Evolutionary conservation across 2,888 invertebrate genomes (phyloP).

Genomic region (Sinopyrophorus schimmeli): DNA sequence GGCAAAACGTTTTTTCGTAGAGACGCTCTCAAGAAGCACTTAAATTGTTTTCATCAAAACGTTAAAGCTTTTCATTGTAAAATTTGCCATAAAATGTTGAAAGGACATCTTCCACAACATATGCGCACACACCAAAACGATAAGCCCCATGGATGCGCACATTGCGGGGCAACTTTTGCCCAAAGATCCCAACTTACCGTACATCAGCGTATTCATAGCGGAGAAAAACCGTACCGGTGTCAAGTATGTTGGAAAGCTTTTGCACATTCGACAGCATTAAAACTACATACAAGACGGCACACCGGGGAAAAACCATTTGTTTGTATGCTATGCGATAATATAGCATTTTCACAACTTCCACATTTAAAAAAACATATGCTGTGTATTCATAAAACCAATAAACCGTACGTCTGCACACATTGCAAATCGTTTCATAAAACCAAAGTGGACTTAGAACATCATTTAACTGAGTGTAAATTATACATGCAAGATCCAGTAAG

Average conservation of each 20-base stretch:
- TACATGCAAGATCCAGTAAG: slow-evolving; percentile 50
- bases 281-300: slow-evolving; percentile 79
- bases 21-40: slow-evolving; percentile 75
- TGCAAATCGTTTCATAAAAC: slow-evolving; percentile 77
- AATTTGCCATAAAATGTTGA: slow-evolving; percentile 78
- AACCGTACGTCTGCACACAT: slow-evolving; percentile 75
- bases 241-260: slow-evolving; percentile 79
- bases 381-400: slow-evolving; percentile 77
- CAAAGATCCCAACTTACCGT: slow-evolving; percentile 84
- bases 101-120: slow-evolving; percentile 81
- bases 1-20: slow-evolving; percentile 76
- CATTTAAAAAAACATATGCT: slow-evolving; percentile 89
- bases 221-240: slow-evolving; percentile 81
- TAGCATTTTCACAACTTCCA: slow-evolving; percentile 79
- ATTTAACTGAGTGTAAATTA: slow-evolving; percentile 59
- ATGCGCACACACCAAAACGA: slow-evolving; percentile 78
- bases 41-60: slow-evolving; percentile 75
- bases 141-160: slow-evolving; percentile 76
- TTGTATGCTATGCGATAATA: slow-evolving; percentile 69
- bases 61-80: slow-evolving; percentile 76
- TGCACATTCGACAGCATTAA: slow-evolving; percentile 82
- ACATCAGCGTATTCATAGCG: slow-evolving; percentile 82
- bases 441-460: slow-evolving; percentile 72
- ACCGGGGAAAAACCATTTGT: slow-evolving; percentile 85
- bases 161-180: slow-evolving; percentile 78